These are phyloP conservation scores for Dynastes maya DNA, from an alignment of 2,888 invertebrate species.

Conservation along the genomic window DNA sequence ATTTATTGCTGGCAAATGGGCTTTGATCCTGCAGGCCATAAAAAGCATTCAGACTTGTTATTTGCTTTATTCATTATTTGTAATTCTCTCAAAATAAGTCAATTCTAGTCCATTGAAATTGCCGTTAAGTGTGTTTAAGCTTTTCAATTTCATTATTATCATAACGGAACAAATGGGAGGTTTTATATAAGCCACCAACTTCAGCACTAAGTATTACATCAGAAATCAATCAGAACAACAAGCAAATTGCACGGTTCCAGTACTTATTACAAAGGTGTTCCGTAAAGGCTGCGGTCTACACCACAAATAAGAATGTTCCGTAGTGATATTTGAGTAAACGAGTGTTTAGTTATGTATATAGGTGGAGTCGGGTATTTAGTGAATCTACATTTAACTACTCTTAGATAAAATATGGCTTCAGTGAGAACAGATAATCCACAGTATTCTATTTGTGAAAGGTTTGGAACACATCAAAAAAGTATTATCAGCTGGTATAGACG, in stretches of 20 bases:
- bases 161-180: too few relatives aligned
- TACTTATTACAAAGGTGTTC: too few relatives aligned
- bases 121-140: too few relatives aligned
- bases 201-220: neutral
- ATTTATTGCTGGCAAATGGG: too few relatives aligned
- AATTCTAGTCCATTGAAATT: too few relatives aligned
- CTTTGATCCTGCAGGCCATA: too few relatives aligned
- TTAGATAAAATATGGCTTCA: neutral
- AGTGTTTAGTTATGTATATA: conserved; percentile 3
- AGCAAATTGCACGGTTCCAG: neutral
- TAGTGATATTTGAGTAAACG: conserved; percentile 9
- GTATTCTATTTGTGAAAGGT: neutral
- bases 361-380: neutral
- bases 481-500: conserved; percentile 4
- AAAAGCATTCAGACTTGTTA: too few relatives aligned
- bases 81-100: too few relatives aligned
- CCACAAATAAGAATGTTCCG: neutral
- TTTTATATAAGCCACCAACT: neutral
- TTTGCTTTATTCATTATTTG: too few relatives aligned
- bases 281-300: too few relatives aligned
- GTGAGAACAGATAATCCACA: neutral
- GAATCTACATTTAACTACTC: neutral
- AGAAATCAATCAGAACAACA: neutral
- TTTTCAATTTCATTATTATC: neutral
- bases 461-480: neutral